A percentile compares a stretch with the other conserved stretches of the same genome.
phyloP scores from a whole-genome alignment of 2,113 vertebrate species.

The Anhinga rufa region DNA sequence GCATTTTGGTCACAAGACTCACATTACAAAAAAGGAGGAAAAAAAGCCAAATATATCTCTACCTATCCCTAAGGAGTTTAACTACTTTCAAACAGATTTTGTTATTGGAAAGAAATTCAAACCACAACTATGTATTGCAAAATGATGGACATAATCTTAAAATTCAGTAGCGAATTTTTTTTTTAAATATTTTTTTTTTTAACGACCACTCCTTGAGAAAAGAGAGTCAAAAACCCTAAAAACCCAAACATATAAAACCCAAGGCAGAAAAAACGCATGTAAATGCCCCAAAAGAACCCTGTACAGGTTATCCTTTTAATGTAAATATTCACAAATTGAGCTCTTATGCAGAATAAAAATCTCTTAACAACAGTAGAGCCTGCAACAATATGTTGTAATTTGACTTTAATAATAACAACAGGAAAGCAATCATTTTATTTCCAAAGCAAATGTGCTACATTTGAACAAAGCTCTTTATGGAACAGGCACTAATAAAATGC shows the following conservation, averaged over 20 bases:
- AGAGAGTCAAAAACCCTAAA: background rate
- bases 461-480: background rate
- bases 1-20: background rate
- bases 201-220: background rate
- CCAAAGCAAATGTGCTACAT: background rate
- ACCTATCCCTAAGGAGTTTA: background rate
- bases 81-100: background rate
- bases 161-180: background rate
- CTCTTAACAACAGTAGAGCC: background rate
- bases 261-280: background rate
- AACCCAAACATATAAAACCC: background rate
- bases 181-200: background rate
- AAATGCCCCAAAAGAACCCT: background rate
- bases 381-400: background rate
- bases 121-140: background rate
- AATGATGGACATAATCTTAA: background rate
- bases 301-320: background rate
- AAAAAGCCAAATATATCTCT: background rate
- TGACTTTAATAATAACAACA: background rate
- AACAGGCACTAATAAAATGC: background rate
- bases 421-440: background rate
- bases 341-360: background rate
- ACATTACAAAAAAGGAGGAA: background rate
- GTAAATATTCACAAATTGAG: background rate
- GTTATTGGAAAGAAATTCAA: background rate